phyloP scores from a whole-genome alignment of 2,797 vertebrate genomes.

The Acropternis orthonyx region DNA sequence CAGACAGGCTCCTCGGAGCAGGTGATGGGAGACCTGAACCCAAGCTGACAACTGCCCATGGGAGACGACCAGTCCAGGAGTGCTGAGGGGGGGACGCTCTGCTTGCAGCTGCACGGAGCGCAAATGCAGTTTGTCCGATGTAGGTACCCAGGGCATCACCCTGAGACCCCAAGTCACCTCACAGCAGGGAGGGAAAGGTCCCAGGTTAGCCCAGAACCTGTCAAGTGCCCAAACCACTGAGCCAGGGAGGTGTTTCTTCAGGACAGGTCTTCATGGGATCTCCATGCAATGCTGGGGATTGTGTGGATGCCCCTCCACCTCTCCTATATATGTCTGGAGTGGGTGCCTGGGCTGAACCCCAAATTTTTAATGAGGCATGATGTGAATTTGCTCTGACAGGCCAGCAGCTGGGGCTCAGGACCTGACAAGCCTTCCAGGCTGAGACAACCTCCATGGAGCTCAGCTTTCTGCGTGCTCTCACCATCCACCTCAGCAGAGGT shows the following conservation, averaged over 20 bases:
- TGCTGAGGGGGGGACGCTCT: background rate
- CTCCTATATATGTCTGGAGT: rapidly evolving
- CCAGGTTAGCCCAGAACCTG: background rate
- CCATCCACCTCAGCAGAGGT: background rate
- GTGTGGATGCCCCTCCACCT: background rate
- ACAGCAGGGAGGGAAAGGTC: rapidly evolving
- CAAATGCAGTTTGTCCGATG: rapidly evolving
- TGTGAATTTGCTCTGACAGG: background rate
- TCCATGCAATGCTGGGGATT: background rate
- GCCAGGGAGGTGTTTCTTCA: background rate
- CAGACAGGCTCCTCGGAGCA: background rate
- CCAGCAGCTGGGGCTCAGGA: background rate
- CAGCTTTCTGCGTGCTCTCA: background rate
- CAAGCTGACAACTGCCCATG: background rate
- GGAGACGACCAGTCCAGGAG: background rate
- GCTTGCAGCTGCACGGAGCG: background rate
- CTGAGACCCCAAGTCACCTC: background rate
- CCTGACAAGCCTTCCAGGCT: background rate
- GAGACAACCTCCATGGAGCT: background rate
- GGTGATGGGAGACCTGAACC: background rate
- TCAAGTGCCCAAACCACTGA: background rate
- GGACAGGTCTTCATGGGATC: background rate
- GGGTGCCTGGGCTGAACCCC: background rate
- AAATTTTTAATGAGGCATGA: background rate
- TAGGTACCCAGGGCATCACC: background rate